Evolutionary conservation across 2,888 invertebrate species (phyloP).

Genomic region (Chironomus riparius): DNA sequence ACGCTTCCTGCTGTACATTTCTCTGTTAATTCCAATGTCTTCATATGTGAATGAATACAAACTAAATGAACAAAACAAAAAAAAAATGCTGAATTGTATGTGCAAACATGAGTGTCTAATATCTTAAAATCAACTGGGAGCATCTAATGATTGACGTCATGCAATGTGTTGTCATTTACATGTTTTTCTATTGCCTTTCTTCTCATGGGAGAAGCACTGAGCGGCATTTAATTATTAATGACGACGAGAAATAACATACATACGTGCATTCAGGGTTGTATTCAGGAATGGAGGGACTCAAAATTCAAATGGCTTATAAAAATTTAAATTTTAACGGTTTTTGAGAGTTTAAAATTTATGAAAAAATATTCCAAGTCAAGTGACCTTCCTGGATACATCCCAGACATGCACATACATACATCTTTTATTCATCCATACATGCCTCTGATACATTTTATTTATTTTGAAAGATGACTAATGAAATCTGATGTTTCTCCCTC

Average conservation of each 20-base stretch:
- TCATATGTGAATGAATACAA: not conserved
- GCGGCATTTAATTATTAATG: conserved; percentile 6
- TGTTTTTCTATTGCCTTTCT: not conserved
- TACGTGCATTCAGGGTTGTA: too few relatives aligned
- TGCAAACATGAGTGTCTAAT: not conserved
- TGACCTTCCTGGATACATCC: not conserved
- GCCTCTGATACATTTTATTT: not conserved
- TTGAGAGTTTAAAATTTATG: too few relatives aligned
- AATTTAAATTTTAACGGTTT: too few relatives aligned
- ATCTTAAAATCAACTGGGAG: not conserved
- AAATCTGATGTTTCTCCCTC: not conserved
- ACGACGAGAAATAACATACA: not conserved
- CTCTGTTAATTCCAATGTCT: not conserved
- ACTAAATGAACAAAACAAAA: not conserved
- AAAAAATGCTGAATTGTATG: not conserved
- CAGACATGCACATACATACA: not conserved
- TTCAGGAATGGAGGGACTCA: too few relatives aligned
- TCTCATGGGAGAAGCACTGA: not conserved
- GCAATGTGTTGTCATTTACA: not conserved
- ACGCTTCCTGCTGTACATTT: not conserved
- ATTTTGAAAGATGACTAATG: conserved; percentile 7
- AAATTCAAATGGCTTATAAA: too few relatives aligned
- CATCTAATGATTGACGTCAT: conserved; percentile 7
- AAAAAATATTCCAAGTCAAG: too few relatives aligned
- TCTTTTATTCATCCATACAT: too few relatives aligned